Base-by-base conservation (phyloP, 1,140 invertebrate species). In the Lepidotrigona ventralis region DNA sequence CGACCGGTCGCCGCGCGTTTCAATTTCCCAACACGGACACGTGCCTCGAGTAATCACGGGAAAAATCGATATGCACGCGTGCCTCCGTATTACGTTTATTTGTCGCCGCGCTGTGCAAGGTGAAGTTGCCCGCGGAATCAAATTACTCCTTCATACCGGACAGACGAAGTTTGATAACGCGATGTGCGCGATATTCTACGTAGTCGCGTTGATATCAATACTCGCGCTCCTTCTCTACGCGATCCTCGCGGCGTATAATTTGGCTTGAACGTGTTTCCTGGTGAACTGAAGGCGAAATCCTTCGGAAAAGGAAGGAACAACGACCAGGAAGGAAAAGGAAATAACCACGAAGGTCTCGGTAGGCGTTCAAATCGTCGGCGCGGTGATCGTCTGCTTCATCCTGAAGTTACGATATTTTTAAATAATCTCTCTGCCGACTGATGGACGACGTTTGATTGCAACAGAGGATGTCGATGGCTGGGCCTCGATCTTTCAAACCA, bases 151-250 rank as follows among this genome's bases (percentile, higher is more conserved):
- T 51, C 26, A 68, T 33, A 33, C 21, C 26, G 68, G 17, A 46
- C n/a, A n/a, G 6, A 39, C 0, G 54, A 56, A 56, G 54, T 56
- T n/a, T 46, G 46, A 63, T 11, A 53, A 46, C 9, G 23, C 29
- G 6, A 88, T 88, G 86, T 88, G 86, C 79, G 75, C 75, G 15
- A 46, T 85, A 81, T 85, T 88, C 39, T 87, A 82, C 51, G 29
- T 75, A 15, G 69, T 88, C 21, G 75, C 64, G 29, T 54, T 85
- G 54, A 4, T 79, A 75, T 39, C 87, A 64, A 79, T 87, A 8
- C 19, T 54, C n/a, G 83, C 33, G 17, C n/a, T 88, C 9, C 23
- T 87, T 3, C 19, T 88, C 11, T 88, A 82, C 66, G 58, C 26
- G 17, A 76, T 88, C 33, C 71, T 85, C 11, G 64, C 4, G 1